Base-by-base conservation (phyloP, 2,888 invertebrate species). In the Ceramica pisi region DNA sequence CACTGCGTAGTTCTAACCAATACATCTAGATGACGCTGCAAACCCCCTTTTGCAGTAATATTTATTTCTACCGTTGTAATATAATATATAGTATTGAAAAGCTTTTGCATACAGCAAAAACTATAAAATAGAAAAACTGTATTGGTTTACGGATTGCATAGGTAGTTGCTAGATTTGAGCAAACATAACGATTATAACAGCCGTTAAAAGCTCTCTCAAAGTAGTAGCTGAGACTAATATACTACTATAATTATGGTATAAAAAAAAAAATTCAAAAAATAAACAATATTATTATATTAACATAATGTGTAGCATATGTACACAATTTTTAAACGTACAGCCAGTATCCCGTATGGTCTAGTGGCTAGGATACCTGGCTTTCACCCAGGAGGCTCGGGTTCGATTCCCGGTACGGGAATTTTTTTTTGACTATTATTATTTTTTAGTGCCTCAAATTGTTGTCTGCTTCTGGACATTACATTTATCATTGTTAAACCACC, bases 331-430 rank as follows among this genome's bases (percentile, higher is more conserved):
- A 6, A 31, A 0, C 0, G 0, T 0, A 31, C 0, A 0, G 0
- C 2, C 62, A 83, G 76, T 64, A 86, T 96, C 96, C 96, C 96
- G 96, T 96, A 96, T 96, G 96, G 96, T 97, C 97, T 97, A 97
- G 97, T 97, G 97, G 97, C 97, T 97, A 97, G 97, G 97, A 97
- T 97, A 97, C 97, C 97, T 97, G 97, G 97, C 97, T 97, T 96
- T 97, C 97, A 97, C 97, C 97, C 97, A 97, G 97, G 97, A 97
- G 97, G 97, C 97, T 97, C 97, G 97, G 97, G 97, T 97, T 97
- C 97, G 97, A 97, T 97, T 97, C 97, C 97, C 97, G 97, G 97
- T 97, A 97, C 96, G 96, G 97, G 97, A 97, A 97, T 76, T 21
- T 7, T 9, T 56, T 78, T 82, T 86, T 74, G 23, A 1, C 8